Percentiles rank a stretch among this genome's conserved stretches.
phyloP scores from a whole-genome alignment of 2,888 invertebrate species.

The Ennomos quercinarius region DNA sequence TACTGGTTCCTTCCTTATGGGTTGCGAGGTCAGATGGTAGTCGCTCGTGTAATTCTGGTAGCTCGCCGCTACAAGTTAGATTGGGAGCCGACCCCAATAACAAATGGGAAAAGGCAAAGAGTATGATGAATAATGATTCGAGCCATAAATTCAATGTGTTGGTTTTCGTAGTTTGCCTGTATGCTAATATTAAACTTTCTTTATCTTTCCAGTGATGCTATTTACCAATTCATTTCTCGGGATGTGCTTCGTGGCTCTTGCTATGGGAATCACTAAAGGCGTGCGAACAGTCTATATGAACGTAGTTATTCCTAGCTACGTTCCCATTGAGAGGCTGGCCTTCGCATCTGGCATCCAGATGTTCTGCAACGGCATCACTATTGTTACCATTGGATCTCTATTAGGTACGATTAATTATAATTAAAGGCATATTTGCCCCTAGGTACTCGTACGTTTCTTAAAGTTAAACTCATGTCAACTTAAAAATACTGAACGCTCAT shows the following conservation, averaged over 20 bases:
- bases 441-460: too few species aligned
- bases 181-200: background rate
- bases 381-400: conserved; percentile 86
- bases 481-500: too few species aligned
- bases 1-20: too few species aligned
- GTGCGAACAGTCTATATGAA: conserved; percentile 89
- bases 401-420: conserved; percentile 77
- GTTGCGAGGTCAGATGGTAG: too few species aligned
- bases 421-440: background rate
- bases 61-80: too few species aligned
- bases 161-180: too few species aligned
- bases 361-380: conserved; percentile 87
- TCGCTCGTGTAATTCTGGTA: too few species aligned
- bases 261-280: conserved; percentile 88
- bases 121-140: too few species aligned
- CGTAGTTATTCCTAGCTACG: conserved; percentile 88
- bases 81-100: too few species aligned
- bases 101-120: too few species aligned
- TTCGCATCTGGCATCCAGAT: conserved; percentile 90
- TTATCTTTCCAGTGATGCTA: conserved; percentile 72
- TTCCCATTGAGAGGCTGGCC: conserved; percentile 87
- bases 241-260: conserved; percentile 81
- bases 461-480: too few species aligned
- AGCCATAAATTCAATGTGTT: too few species aligned
- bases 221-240: conserved; percentile 72